Evolutionary conservation across 2,113 vertebrate species (phyloP).

Genomic region (Scolopax mira): DNA sequence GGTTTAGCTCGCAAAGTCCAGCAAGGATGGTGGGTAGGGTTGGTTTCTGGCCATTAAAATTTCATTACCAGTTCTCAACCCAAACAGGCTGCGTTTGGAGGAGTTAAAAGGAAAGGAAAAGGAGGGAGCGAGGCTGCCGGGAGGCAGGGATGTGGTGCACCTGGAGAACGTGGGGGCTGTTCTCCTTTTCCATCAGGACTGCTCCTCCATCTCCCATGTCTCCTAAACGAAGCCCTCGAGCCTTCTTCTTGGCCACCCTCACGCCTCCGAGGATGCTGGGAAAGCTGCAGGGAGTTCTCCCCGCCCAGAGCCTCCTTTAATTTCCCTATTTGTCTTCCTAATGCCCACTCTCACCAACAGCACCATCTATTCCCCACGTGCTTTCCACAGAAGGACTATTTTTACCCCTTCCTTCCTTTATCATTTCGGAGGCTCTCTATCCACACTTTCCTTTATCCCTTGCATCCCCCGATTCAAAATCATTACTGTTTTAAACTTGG

Average conservation of each 20-base stretch:
- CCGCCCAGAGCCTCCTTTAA: conserved; percentile 21
- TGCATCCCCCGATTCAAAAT: too few relatives aligned
- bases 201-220: not conserved
- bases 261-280: not conserved
- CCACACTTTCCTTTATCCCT: not conserved
- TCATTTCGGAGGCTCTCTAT: conserved; percentile 44
- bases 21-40: too few relatives aligned
- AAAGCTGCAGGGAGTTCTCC: conserved; percentile 18
- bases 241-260: conserved; percentile 29
- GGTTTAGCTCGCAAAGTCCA: not conserved
- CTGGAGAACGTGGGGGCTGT: not conserved
- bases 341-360: conserved; percentile 1
- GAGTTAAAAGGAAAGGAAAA: not conserved
- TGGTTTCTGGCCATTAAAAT: too few relatives aligned
- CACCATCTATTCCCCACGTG: conserved; percentile 13
- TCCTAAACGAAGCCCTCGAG: conserved; percentile 25
- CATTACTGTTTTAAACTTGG: conserved; percentile 58
- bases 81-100: not conserved
- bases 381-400: not conserved
- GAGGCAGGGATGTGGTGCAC: not conserved
- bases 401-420: conserved; percentile 33
- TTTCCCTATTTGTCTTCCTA: conserved; percentile 43
- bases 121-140: accelerated
- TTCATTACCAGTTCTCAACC: not conserved
- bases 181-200: not conserved